Base-by-base conservation (phyloP, 2,797 vertebrate species). In the Trachops cirrhosus region DNA sequence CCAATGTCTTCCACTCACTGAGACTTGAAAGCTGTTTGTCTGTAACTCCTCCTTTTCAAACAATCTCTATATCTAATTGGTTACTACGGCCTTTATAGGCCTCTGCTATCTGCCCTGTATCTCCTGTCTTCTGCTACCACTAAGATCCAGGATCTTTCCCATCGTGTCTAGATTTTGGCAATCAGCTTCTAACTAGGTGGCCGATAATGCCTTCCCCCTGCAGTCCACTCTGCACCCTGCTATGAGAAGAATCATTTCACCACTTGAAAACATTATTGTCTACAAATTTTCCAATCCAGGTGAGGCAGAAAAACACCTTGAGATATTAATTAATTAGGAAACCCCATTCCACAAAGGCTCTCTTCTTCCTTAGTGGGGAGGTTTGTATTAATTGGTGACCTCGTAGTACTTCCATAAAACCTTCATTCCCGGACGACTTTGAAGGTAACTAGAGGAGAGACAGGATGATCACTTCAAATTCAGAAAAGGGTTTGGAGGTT, bases 281-380 rank as follows among this genome's bases (percentile, higher is more conserved):
- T 19, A 6, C 79, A 57, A 82, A 80, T 78, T 21, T 32, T 70
- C 19, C 41, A 84, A 74, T 82, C 29, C 59, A 73, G 3, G 14
- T 71, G 16, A 68, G 44, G 73, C 77, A 86, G 79, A n/a, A 94
- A 95, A 93, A 74, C 12, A 91, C n/a, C 29, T 82, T 79, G 26
- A 89, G 22, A 91, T 85, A 50, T 80, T 73, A 80, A 67, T 74
- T 52, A 73, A 29, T 41, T 92, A 26, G 4, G 24, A 12, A 44
- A 5, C 9, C 29, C 14, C 32, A 9, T 74, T 80, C 29, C 15
- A 44, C 12, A 80, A 82, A 78, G 54, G 19, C 39, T 32, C 18
- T 73, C 70, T 59, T 73, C 29, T 79, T 88, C 44, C 21, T 73
- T 21, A 34, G 6, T 1, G 9, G 9, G 32, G 2, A 77, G 39